Evolutionary conservation across 1,140 invertebrate genomes (phyloP), one percentile per base, ranked within the genome.

Genomic region (Drosophila setifemur): DNA sequence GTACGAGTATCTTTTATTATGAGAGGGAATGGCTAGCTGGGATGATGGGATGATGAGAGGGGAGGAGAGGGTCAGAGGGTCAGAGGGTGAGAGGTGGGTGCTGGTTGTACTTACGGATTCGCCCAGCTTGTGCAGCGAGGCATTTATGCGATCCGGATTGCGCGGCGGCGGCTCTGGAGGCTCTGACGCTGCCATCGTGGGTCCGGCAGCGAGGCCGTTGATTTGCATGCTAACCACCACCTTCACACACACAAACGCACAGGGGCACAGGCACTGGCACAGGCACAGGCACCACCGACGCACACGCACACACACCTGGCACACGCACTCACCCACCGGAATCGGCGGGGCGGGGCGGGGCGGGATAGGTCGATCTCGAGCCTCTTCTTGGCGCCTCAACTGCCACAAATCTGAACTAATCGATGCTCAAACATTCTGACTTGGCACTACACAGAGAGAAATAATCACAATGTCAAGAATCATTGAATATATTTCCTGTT

Each of bases 61-160:
- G 11, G 21, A 21, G 21, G 33, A 6, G 2, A 1, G 14, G 14
- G 31, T n/a, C n/a, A 14, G 14, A 37, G 6, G 6, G n/a, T n/a
- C 14, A 7, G 33, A 35, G 33, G 33, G 4, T 9, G 12, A 37
- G 16, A 16, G 33, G 55, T 25, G 37, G 31, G 28, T 71, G 63
- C 55, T 58, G 58, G 52, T 83, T 69, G 69, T 90, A 89, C 89
- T 89, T 90, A 90, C 89, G 61, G 89, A 87, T 89, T 90, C 89
- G 53, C 73, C 67, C 45, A 90, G 77, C 74, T 90, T 89, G 66
- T 90, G 89, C 67, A 90, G 77, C 63, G 89, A 90, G 68, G 89
- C 89, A 53, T 90, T 90, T 76, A 90, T 90, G 79, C 89, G 88
- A 71, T 90, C 89, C 85, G 89, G 89, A 88, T 90, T 90, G 71